These are phyloP conservation scores for Danio albolineatus DNA, from an alignment of 2,797 vertebrate species.

Conservation along the genomic window DNA sequence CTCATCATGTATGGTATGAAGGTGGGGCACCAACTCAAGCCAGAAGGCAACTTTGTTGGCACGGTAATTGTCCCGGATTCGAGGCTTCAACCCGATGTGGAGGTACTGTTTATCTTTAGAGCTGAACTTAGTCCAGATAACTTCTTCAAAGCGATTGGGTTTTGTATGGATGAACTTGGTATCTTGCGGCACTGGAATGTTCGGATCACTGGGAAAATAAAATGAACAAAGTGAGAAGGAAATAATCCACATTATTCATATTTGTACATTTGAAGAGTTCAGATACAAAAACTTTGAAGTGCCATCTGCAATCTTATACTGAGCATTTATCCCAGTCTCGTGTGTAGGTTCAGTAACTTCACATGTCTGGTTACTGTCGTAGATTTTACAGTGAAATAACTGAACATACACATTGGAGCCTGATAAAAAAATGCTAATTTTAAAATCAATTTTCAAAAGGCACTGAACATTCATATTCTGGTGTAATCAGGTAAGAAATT, in stretches of 20 bases:
- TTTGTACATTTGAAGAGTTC: too few relatives aligned
- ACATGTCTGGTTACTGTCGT: too few relatives aligned
- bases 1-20: conserved; percentile 86
- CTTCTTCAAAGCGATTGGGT: conserved; percentile 95
- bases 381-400: too few relatives aligned
- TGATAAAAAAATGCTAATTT: too few relatives aligned
- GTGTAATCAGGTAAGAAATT: neutral
- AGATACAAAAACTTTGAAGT: too few relatives aligned
- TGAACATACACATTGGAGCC: too few relatives aligned
- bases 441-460: too few relatives aligned
- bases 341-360: too few relatives aligned
- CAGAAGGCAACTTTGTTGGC: conserved; percentile 98
- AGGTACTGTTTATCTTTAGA: conserved; percentile 96
- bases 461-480: neutral
- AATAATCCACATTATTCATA: neutral
- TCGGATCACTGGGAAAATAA: conserved; percentile 84
- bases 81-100: conserved; percentile 93
- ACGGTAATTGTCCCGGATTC: conserved; percentile 92
- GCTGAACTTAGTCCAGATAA: conserved; percentile 96
- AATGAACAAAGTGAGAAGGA: conserved; percentile 30
- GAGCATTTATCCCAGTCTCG: too few relatives aligned
- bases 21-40: conserved; percentile 93
- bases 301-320: too few relatives aligned
- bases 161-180: conserved; percentile 98
- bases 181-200: conserved; percentile 93